Evolutionary conservation across 53 echinoderm and acorn worm genomes (phyloP).

Genomic region (Patiria pectinifera): DNA sequence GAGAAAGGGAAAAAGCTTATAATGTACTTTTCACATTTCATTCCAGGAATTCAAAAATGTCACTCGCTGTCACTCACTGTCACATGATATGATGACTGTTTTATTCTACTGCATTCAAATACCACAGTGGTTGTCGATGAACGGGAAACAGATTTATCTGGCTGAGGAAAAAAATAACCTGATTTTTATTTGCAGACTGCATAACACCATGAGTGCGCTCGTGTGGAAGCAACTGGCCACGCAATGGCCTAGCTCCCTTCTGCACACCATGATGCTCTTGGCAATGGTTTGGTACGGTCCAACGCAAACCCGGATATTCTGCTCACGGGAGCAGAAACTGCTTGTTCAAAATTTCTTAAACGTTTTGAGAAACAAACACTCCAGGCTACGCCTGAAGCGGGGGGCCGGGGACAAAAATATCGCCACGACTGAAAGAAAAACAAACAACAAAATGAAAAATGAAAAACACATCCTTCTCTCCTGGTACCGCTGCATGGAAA

Average conservation of each 20-base stretch:
- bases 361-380: not conserved
- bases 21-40: too few relatives aligned
- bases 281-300: not conserved
- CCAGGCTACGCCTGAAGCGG: not conserved
- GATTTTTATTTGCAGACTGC: not conserved
- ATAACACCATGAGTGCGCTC: not conserved
- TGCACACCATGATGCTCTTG: not conserved
- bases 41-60: too few relatives aligned
- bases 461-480: not conserved
- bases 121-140: not conserved
- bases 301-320: not conserved
- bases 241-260: not conserved
- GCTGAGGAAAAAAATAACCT: not conserved
- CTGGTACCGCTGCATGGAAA: not conserved
- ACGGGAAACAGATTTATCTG: not conserved
- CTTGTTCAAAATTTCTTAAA: not conserved
- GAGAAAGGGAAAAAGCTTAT: too few relatives aligned
- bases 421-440: not conserved
- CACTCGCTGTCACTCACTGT: too few relatives aligned
- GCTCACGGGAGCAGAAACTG: conserved; percentile 1
- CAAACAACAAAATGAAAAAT: not conserved
- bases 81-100: too few relatives aligned
- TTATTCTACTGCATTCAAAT: not conserved
- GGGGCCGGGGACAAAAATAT: not conserved
- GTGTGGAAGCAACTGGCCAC: not conserved